Base-by-base conservation (phyloP, 2,888 invertebrate genomes). In the Calliscelio sp. region DNA sequence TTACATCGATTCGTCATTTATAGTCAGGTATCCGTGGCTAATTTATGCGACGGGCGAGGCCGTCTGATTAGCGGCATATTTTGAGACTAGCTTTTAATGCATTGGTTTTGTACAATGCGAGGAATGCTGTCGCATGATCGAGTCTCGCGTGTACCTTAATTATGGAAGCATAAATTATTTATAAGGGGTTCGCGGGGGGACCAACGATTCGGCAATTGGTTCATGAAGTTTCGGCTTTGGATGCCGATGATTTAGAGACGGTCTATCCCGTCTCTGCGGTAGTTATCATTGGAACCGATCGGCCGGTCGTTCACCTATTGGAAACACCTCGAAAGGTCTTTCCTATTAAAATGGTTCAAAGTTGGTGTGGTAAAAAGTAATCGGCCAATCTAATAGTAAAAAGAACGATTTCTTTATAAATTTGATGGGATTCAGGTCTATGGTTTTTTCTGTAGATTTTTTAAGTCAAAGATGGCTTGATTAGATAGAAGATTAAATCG, bases 1-100 rank as follows among this genome's bases (percentile, higher is more conserved):
- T 63, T 65, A 66, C 74, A 74, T 79, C 74, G 83, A 74, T 83
- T 83, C 68, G 61, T 74, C 83, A 79, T 83, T 78, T 73, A 83
- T 78, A 66, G 65, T 74, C 78, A 63, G 63, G 41, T 70, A 68
- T 78, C 59, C 22, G 32, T 18, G 55, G 46, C 55, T 77, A 77
- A 77, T 77, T 77, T 77, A 77, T 77, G 68, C 77, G 44, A 4
- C 66, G 28, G 22, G 28, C 32, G 51, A 51, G 35, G 32, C 51
- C 51, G 35, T 2, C 75, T 57, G 68, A 59, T 78, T 78, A 65
- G 77, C 55, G 46, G n/a, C 49, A 57, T 20, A 57, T 57, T 74
- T 63, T 22, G 38, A 51, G 18, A 24, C 49, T 61, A 51, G 35
- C 46, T 73, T 38, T 73, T 73, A 74, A 74, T 63, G 63, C 74